Conservation (phyloP, 30 jellyfish, hydroid and myxozoan species). For the Clytia hemisphaerica region DNA sequence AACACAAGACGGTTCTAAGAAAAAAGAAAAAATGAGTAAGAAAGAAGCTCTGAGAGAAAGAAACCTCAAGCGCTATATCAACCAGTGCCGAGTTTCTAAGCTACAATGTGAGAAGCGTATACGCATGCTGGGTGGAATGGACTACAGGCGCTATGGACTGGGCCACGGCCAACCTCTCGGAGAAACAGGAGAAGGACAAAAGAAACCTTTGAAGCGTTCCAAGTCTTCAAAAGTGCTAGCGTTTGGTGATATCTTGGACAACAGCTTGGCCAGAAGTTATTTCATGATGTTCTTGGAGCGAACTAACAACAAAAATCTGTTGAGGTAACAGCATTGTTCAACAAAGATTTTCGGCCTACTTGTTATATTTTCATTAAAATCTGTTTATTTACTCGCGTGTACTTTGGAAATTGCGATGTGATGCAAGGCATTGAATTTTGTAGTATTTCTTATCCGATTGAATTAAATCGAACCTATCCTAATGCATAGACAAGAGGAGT, state of each 20-base stretch:
- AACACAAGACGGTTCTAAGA: slow-evolving; percentile 59
- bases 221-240: slow-evolving; percentile 66
- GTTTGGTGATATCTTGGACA: slow-evolving; percentile 81
- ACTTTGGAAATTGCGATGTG: no score
- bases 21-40: slow-evolving; percentile 54
- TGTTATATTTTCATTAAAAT: no score
- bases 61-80: slow-evolving; percentile 74
- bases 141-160: slow-evolving; percentile 83
- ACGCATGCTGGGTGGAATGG: slow-evolving; percentile 93
- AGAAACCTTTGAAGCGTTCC: slow-evolving; percentile 33
- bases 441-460: no score
- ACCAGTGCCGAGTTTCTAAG: slow-evolving; percentile 96
- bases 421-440: no score
- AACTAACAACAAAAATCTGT: slow-evolving; percentile 59
- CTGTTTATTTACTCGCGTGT: no score
- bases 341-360: no score
- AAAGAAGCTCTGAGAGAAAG: slow-evolving; percentile 81
- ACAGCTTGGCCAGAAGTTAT: slow-evolving; percentile 88
- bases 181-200: slow-evolving; percentile 48
- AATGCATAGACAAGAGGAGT: no score
- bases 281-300: slow-evolving; percentile 72
- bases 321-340: slow-evolving; percentile 87
- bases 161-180: slow-evolving; percentile 89
- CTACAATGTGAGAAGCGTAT: slow-evolving; percentile 87
- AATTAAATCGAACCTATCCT: no score